Base-by-base conservation (phyloP, 2,888 invertebrate genomes). In the Acleris cristana region DNA sequence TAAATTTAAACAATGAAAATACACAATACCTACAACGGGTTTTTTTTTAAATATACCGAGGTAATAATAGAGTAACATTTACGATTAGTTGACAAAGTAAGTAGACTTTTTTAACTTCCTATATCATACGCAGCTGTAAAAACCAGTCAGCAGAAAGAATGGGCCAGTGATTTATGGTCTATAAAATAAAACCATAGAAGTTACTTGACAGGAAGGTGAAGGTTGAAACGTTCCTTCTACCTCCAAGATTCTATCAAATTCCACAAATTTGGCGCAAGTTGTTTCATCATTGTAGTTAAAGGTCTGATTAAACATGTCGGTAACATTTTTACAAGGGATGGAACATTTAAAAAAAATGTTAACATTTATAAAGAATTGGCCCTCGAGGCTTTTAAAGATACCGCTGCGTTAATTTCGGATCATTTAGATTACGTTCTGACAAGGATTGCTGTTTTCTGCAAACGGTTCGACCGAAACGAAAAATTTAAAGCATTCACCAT, bases 381-480 rank as follows among this genome's bases (percentile, higher is more conserved):
- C 62, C 67, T 58, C 19, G 57, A 19, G 53, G 62, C 67, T 63
- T 62, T 34, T 63, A 58, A 63, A 63, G 67, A 63, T 62, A 67
- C 67, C 63, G 52, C 62, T 48, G 67, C 49, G 67, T 63, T 67
- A 67, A 67, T 67, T 67, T 67, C 54, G 67, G 58, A 40, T 53
- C 62, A 58, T 67, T 67, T 67, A 67, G 63, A 67, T 67, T 54
- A 63, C 52, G 52, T 18, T 40, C 49, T 40, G 65, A 65, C 61
- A 62, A 62, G 52, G 45, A 52, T 48, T 57, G 56, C 45, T 23
- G 58, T 30, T 45, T 66, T 57, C 66, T 62, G 66, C 19, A 45
- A 56, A 51, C 26, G 23, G 23, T 55, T 40, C 30, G 53, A 19
- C 30, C 55, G 49, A 56, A 65, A 56, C 49, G 34, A 60, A 19